These are phyloP conservation scores for Leptopilina syphax DNA, from an alignment of 2,888 invertebrate species.

Conservation along the genomic window DNA sequence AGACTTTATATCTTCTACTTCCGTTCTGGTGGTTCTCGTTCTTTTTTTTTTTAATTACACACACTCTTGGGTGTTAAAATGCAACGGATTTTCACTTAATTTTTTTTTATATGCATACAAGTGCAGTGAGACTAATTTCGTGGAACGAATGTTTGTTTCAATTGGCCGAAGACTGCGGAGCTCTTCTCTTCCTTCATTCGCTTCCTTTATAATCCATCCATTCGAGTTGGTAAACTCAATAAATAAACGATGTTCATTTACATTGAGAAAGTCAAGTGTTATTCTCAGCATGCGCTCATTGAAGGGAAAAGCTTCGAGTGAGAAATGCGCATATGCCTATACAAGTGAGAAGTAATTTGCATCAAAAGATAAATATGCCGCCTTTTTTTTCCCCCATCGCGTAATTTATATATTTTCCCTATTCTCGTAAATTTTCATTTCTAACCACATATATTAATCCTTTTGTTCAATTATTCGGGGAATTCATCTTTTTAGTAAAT, in stretches of 20 bases:
- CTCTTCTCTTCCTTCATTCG: slow-evolving; percentile 3
- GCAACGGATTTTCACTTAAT: background rate
- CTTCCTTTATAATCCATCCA: slow-evolving; percentile 27
- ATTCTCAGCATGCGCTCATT: slow-evolving; percentile 15
- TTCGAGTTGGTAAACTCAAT: slow-evolving; percentile 51
- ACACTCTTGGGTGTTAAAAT: background rate
- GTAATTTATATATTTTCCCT: too few species aligned
- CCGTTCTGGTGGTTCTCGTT: background rate
- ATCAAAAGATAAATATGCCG: too few species aligned
- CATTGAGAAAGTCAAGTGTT: slow-evolving; percentile 21
- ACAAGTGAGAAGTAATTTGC: slow-evolving; percentile 14
- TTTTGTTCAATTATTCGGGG: too few species aligned
- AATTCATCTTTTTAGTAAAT: too few species aligned
- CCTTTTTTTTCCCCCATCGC: too few species aligned
- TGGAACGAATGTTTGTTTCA: slow-evolving; percentile 58
- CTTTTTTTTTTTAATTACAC: background rate
- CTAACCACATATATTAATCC: too few species aligned
- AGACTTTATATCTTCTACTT: background rate
- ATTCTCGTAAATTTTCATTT: too few species aligned
- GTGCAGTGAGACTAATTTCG: slow-evolving; percentile 46
- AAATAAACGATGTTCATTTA: slow-evolving; percentile 54
- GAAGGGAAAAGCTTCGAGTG: slow-evolving; percentile 24
- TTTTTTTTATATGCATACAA: background rate
- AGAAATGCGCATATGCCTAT: slow-evolving; percentile 36
- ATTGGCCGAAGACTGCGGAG: slow-evolving; percentile 53